Percentiles rank a stretch among this genome's conserved stretches.
Evolutionary conservation across 35 echinoderm and acorn worm species (phyloP).

Genomic region (Lytechinus variegatus): DNA sequence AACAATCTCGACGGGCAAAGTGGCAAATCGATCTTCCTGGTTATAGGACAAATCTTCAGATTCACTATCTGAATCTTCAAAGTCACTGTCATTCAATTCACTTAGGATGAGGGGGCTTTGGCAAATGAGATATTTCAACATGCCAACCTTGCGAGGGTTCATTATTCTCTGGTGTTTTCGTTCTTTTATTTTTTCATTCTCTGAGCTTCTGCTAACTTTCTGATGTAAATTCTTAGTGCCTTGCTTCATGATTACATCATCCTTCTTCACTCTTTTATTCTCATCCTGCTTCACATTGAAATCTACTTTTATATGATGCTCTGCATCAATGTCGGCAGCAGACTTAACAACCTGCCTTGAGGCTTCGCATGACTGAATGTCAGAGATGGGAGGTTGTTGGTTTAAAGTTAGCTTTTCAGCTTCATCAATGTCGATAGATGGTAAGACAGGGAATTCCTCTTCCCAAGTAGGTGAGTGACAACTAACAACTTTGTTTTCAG

Average conservation of each 20-base stretch:
- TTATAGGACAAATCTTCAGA: conserved; percentile 34
- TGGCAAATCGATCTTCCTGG: conserved; percentile 60
- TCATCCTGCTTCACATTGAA: background rate
- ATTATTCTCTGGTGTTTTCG: background rate
- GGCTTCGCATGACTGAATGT: background rate
- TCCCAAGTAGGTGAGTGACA: background rate
- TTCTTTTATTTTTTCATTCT: background rate
- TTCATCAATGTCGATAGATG: background rate
- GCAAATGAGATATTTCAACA: conserved; percentile 55
- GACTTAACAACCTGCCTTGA: background rate
- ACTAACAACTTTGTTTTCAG: background rate
- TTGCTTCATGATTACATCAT: background rate
- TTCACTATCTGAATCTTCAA: conserved; percentile 69
- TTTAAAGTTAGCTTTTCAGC: background rate
- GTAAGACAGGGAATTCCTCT: background rate
- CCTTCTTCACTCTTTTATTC: background rate
- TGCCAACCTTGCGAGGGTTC: conserved; percentile 58
- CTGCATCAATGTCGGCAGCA: background rate
- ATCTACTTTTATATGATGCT: background rate
- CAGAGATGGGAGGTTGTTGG: background rate
- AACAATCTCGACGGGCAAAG: conserved; percentile 69
- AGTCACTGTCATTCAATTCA: conserved; percentile 58
- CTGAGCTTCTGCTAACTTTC: background rate
- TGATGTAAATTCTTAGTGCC: background rate
- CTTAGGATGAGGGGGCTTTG: conserved; percentile 61